A percentile compares a stretch with the other conserved stretches of the same genome.
Conservation (phyloP, 2,797 vertebrate species). For the Chelon auratus region DNA sequence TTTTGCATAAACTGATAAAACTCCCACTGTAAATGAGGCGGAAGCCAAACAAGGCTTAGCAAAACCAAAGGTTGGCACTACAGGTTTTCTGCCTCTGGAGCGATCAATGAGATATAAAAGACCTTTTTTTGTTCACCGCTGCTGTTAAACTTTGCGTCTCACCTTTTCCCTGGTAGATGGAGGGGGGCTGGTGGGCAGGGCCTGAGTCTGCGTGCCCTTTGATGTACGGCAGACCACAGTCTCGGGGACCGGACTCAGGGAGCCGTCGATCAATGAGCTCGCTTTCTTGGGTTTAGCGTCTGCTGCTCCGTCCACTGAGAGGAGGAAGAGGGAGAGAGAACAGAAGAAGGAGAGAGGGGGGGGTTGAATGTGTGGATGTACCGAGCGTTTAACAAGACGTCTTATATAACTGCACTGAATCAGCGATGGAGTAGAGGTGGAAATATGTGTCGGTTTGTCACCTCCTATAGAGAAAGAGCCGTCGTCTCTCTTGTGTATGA, state of each 20-base stretch:
- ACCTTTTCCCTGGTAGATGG: slow-evolving; percentile 86
- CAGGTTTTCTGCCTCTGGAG: slow-evolving; percentile 2
- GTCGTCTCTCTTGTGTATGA: slow-evolving; percentile 91
- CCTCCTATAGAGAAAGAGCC: slow-evolving; percentile 94
- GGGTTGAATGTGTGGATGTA: slow-evolving; percentile 23
- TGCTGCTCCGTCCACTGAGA: slow-evolving; percentile 54
- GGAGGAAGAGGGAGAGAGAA: slow-evolving; percentile 12
- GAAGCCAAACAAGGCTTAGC: slow-evolving; percentile 44
- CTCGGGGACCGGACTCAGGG: slow-evolving; percentile 66
- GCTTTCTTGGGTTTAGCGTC: slow-evolving; percentile 67
- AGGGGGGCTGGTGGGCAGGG: slow-evolving; percentile 67
- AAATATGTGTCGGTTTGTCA: slow-evolving; percentile 59
- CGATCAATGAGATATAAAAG: not conserved
- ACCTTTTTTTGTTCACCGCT: not conserved
- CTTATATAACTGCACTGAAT: slow-evolving; percentile 50
- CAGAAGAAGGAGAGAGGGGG: not conserved
- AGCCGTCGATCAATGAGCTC: slow-evolving; percentile 47
- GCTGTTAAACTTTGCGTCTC: slow-evolving; percentile 18
- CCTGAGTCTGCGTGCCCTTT: slow-evolving; percentile 88
- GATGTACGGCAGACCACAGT: slow-evolving; percentile 60
- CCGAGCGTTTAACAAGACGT: slow-evolving; percentile 15
- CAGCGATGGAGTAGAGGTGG: slow-evolving; percentile 38
- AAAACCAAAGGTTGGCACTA: slow-evolving; percentile 23
- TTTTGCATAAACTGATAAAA: slow-evolving; percentile 30
- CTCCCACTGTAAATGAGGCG: slow-evolving; percentile 41